Evolutionary conservation across 2,888 invertebrate genomes (phyloP).

Genomic region (Dasypogon diadema): DNA sequence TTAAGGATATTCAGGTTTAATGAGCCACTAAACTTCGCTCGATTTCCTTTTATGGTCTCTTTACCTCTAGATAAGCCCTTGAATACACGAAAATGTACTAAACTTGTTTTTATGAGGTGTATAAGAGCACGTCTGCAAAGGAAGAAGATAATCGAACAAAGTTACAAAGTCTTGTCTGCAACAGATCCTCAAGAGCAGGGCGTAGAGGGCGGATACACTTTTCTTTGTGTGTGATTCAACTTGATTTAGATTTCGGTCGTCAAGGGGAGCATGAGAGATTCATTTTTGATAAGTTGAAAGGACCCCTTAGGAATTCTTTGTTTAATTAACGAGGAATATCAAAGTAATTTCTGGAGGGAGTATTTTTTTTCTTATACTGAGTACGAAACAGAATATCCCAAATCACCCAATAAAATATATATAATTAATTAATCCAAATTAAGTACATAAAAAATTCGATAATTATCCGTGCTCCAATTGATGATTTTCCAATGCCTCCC

Average conservation of each 20-base stretch:
- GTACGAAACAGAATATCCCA: too few species aligned
- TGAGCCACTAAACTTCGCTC: slow-evolving; percentile 46
- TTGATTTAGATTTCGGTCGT: slow-evolving; percentile 7
- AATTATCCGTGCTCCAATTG: background rate
- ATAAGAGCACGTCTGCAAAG: slow-evolving; percentile 32
- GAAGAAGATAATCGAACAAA: slow-evolving; percentile 6
- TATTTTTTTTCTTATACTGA: background rate
- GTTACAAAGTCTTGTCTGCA: slow-evolving; percentile 2
- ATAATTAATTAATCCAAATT: slow-evolving; percentile 15
- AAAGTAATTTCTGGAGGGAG: slow-evolving; percentile 4
- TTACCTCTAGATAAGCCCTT: slow-evolving; percentile 41
- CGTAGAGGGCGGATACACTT: background rate
- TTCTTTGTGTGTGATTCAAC: background rate
- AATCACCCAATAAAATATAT: too few species aligned
- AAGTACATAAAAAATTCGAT: slow-evolving; percentile 29
- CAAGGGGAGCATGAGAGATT: background rate
- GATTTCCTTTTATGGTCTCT: slow-evolving; percentile 40
- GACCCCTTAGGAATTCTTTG: slow-evolving; percentile 12
- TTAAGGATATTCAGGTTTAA: slow-evolving; percentile 44
- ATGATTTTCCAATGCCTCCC: background rate
- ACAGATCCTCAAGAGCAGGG: slow-evolving; percentile 17
- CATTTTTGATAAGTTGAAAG: slow-evolving; percentile 32
- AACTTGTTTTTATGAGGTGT: slow-evolving; percentile 34
- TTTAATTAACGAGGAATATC: slow-evolving; percentile 16
- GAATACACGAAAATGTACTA: slow-evolving; percentile 3